These are phyloP conservation scores for Bufotes viridis DNA, from an alignment of 2,797 vertebrate genomes.

Conservation along the genomic window DNA sequence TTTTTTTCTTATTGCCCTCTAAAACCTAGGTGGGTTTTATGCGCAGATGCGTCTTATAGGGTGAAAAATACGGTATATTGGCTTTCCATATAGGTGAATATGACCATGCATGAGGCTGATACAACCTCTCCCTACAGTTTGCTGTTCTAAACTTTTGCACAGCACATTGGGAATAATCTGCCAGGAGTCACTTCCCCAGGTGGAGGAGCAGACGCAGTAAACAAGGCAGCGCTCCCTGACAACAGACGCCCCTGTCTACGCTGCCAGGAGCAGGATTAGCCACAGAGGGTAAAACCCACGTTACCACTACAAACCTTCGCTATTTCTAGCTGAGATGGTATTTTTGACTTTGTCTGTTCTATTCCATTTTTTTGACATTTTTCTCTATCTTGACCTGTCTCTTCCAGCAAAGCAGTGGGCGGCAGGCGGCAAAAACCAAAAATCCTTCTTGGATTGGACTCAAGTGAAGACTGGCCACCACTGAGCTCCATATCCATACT, in stretches of 20 bases:
- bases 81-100: neutral
- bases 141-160: neutral
- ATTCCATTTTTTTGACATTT: neutral
- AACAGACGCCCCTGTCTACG: neutral
- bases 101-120: neutral
- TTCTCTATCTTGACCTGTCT: neutral
- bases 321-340: neutral
- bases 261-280: neutral
- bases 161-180: neutral
- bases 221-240: conserved; percentile 1
- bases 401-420: neutral
- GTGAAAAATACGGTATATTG: too few relatives aligned
- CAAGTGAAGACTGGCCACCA: neutral
- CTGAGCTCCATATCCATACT: neutral
- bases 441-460: too few relatives aligned
- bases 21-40: too few relatives aligned
- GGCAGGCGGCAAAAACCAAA: too few relatives aligned
- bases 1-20: too few relatives aligned
- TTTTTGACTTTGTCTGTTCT: neutral
- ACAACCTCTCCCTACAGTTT: neutral
- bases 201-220: neutral
- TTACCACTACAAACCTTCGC: neutral
- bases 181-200: neutral
- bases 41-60: too few relatives aligned
- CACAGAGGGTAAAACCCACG: neutral